Base-by-base conservation (phyloP, 2,113 vertebrate genomes). In the Rhea americana region DNA sequence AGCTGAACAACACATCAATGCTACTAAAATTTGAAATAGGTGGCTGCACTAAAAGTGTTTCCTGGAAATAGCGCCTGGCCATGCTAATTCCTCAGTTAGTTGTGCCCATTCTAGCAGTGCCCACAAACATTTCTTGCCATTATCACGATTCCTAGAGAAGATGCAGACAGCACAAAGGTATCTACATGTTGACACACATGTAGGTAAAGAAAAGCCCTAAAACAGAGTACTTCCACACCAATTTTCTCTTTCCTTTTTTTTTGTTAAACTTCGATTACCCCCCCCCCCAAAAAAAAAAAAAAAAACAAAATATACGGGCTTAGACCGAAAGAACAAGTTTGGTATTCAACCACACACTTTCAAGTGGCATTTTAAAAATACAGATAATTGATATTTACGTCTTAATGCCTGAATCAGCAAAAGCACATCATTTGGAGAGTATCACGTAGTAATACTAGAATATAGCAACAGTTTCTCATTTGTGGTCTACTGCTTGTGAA, bases 391-490 rank as follows among this genome's bases (percentile, higher is more conserved):
- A 12, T 55, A 83, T 43, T 14, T 84, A 61, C 62, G 35, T 21
- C 74, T 75, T 91, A 75, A 20, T 51, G 53, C 35, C 66, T 72
- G 58, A 58, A 43, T 84, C 43, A 68, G 70, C 70, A 91, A 78
- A 51, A 8, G 4, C 8, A 5, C 47, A 37, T 62, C n/a, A 77
- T 22, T 25, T 74, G 37, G n/a, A 80, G 25, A 73, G 61, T 79
- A 87, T 13, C 80, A 63, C 32, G 11, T 2, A 66, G 53, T 4
- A 88, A 56, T 24, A 89, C 58, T 62, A 76, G 48, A 7, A 58
- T 62, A 91, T 7, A 87, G 66, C 6, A 75, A 67, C 21, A 70
- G 65, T n/a, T 74, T 68, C n/a, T 55, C 39, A 35, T 41, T 6
- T 79, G 77, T 3, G 6, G 20, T 28, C 71, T 61, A 26, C 10